phyloP scores from a whole-genome alignment of 2,113 vertebrate species.

The Hydrolagus affinis region DNA sequence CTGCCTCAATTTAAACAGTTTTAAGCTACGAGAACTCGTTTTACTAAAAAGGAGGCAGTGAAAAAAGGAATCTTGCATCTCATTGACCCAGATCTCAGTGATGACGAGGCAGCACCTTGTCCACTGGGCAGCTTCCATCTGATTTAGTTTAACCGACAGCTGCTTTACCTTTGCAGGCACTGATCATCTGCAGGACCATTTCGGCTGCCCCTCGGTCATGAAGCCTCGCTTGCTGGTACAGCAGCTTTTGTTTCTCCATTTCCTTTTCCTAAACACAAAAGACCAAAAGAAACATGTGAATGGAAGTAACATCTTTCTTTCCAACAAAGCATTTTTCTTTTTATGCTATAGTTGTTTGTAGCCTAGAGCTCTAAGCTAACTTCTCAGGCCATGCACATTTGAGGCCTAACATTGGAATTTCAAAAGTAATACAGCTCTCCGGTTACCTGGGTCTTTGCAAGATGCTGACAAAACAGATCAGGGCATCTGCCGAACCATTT shows the following conservation, averaged over 20 bases:
- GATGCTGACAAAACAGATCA: constrained; percentile 6
- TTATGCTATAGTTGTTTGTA: not conserved
- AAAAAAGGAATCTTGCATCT: too few species aligned
- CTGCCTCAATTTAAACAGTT: too few species aligned
- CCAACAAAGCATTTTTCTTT: not conserved
- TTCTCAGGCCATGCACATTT: constrained; percentile 9
- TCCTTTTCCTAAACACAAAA: constrained; percentile 77
- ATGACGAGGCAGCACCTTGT: too few species aligned
- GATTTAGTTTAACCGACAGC: not conserved
- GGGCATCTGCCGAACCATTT: not conserved
- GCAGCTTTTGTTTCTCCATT: constrained; percentile 95
- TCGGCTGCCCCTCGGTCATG: constrained; percentile 88
- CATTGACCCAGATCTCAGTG: too few species aligned
- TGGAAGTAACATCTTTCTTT: not conserved
- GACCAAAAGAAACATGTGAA: not conserved
- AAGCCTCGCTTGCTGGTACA: constrained; percentile 89
- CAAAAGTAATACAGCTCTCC: not conserved
- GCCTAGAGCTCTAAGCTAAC: constrained; percentile 28
- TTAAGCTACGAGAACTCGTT: too few species aligned
- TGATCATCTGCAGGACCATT: constrained; percentile 93
- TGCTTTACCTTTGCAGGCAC: constrained; percentile 82
- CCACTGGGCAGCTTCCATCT: too few species aligned
- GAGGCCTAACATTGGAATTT: constrained; percentile 13
- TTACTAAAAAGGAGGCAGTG: too few species aligned
- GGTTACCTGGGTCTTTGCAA: constrained; percentile 16